A percentile compares a stretch with the other conserved stretches of the same genome.
Conservation (phyloP, 2,888 invertebrate species). For the Xestoiulus laeticollis region DNA sequence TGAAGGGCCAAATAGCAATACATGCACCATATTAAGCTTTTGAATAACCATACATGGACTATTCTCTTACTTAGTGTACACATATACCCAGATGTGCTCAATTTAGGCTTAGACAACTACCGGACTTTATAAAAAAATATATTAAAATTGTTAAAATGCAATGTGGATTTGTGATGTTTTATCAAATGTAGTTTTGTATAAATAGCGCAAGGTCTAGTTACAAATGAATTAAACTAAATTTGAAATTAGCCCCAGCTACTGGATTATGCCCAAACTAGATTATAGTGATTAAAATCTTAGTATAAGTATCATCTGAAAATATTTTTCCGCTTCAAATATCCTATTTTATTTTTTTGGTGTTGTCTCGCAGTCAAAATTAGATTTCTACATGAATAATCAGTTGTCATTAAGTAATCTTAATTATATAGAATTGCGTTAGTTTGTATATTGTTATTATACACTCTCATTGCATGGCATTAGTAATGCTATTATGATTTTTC, state of each 20-base stretch:
- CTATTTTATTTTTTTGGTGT: neutral
- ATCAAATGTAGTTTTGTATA: too few relatives aligned
- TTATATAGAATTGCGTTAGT: neutral
- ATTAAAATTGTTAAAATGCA: too few relatives aligned
- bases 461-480: neutral
- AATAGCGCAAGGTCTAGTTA: too few relatives aligned
- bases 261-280: neutral
- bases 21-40: too few relatives aligned
- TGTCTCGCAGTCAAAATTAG: neutral
- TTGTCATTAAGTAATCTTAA: constrained; percentile 10
- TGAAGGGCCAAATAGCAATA: too few relatives aligned
- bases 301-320: neutral
- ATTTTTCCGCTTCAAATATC: neutral
- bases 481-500: neutral
- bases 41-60: too few relatives aligned
- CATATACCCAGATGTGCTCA: too few relatives aligned
- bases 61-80: too few relatives aligned
- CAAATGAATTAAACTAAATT: too few relatives aligned
- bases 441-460: neutral
- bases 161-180: too few relatives aligned
- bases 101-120: too few relatives aligned
- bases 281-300: neutral
- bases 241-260: neutral
- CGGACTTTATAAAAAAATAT: too few relatives aligned
- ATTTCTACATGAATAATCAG: constrained; percentile 28